Percentiles rank a stretch among this genome's conserved stretches.
Evolutionary conservation across 2,888 invertebrate species (phyloP).

Genomic region (Pseudeuparius sepicola): DNA sequence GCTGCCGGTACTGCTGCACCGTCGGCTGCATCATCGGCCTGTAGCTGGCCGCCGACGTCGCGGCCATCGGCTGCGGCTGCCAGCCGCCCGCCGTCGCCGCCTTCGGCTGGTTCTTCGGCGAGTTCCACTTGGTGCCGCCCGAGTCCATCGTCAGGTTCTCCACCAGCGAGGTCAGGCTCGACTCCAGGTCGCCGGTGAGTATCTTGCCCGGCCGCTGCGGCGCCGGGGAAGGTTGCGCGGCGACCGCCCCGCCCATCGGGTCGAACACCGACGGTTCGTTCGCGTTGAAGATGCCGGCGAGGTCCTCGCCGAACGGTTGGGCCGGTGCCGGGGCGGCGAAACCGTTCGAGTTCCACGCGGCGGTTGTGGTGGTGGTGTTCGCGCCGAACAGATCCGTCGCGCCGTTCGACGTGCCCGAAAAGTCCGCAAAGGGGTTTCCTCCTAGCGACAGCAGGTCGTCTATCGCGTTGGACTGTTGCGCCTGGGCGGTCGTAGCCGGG

Average conservation of each 20-base stretch:
- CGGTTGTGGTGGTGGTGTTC: conserved; percentile 24
- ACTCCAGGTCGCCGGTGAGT: conserved; percentile 87
- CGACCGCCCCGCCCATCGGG: conserved; percentile 50
- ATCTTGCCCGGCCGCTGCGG: conserved; percentile 45
- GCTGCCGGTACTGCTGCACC: conserved; percentile 76
- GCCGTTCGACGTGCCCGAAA: conserved; percentile 35
- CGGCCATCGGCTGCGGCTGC: conserved; percentile 81
- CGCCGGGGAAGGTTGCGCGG: conserved; percentile 35
- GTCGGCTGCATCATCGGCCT: conserved; percentile 39
- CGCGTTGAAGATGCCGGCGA: conserved; percentile 43
- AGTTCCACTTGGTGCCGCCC: conserved; percentile 76
- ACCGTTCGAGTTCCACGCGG: conserved; percentile 35
- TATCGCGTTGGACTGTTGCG: conserved; percentile 47
- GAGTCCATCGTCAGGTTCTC: conserved; percentile 83
- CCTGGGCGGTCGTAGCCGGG: conserved; percentile 17
- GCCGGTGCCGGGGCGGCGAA: conserved; percentile 25
- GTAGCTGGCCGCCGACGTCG: conserved; percentile 74
- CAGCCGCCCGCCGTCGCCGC: conserved; percentile 56
- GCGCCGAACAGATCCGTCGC: conserved; percentile 27
- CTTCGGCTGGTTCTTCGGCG: conserved; percentile 60
- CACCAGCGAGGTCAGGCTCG: conserved; percentile 85
- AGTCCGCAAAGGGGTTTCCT: conserved; percentile 81
- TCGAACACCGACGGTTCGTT: conserved; percentile 46
- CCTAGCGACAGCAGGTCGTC: conserved; percentile 70
- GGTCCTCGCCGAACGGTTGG: conserved; percentile 30